Conservation (phyloP, 35 echinoderm and acorn worm genomes). For the Ophiothrix spiculata region DNA sequence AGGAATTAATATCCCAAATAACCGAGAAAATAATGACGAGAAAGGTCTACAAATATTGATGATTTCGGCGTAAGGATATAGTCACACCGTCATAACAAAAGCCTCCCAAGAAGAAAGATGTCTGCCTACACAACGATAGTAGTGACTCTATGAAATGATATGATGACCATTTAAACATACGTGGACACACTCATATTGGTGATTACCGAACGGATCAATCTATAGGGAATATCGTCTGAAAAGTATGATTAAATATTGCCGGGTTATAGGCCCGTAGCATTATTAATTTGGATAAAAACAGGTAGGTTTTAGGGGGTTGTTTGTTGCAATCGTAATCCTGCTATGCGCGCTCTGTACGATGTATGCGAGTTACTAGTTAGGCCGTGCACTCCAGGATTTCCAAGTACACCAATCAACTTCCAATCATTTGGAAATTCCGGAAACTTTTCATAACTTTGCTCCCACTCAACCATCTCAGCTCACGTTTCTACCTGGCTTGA, state of each 20-base stretch:
- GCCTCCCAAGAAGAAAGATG: background rate
- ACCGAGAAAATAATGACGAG: background rate
- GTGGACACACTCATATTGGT: background rate
- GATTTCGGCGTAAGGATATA: background rate
- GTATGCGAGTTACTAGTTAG: background rate
- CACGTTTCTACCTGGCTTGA: background rate
- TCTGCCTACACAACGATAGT: background rate
- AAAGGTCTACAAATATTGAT: background rate
- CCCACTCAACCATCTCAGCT: background rate
- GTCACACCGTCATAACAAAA: background rate
- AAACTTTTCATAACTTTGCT: conserved; percentile 9
- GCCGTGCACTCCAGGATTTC: background rate
- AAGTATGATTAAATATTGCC: background rate
- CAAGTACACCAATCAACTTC: background rate
- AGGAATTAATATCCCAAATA: background rate
- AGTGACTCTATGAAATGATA: background rate
- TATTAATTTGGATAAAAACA: background rate
- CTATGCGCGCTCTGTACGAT: background rate
- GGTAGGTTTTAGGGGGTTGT: background rate
- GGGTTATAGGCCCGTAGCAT: background rate
- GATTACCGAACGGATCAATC: background rate
- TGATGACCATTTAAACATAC: background rate
- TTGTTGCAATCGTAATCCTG: background rate
- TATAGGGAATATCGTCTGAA: background rate
- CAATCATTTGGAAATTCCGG: conserved; percentile 14